These are phyloP conservation scores for Eurystomus gularis DNA, from an alignment of 2,113 vertebrate genomes.

Conservation along the genomic window DNA sequence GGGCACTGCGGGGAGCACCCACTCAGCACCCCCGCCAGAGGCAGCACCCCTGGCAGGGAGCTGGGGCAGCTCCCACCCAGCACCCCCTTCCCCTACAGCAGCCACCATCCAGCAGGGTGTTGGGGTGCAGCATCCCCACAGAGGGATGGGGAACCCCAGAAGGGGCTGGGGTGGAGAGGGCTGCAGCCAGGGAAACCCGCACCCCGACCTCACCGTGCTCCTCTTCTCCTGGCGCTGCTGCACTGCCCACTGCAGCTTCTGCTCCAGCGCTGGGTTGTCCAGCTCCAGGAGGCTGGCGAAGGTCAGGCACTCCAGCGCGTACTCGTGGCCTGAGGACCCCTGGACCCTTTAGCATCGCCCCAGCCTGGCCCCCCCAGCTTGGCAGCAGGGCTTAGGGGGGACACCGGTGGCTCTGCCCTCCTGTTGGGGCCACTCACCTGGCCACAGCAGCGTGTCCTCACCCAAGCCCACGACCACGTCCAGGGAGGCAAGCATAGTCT, in stretches of 20 bases:
- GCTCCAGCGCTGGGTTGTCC: conserved; percentile 79
- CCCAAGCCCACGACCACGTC: conserved; percentile 83
- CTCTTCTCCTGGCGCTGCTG: conserved; percentile 85
- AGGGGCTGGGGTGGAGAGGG: background rate
- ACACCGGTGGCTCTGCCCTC: background rate
- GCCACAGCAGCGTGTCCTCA: conserved; percentile 91
- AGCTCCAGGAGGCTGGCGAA: conserved; percentile 90
- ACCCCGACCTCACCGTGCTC: conserved; percentile 78
- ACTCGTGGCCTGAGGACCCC: conserved; percentile 85
- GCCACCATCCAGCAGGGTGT: background rate
- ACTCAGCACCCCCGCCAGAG: background rate
- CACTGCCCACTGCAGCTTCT: conserved; percentile 86
- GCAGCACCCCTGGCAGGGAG: background rate
- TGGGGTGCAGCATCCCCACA: conserved; percentile 63
- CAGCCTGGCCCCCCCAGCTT: accelerated
- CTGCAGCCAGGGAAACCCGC: background rate
- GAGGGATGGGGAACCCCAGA: conserved; percentile 81
- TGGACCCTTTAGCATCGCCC: accelerated
- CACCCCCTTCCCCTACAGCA: background rate
- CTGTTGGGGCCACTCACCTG: conserved; percentile 74
- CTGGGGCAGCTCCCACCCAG: background rate
- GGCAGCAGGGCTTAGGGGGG: background rate
- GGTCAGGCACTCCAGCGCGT: conserved; percentile 91
- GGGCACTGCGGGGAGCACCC: conserved; percentile 80
- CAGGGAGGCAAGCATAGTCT: conserved; percentile 92